Percentiles rank a stretch among this genome's conserved stretches.
Conservation (phyloP, 2,888 invertebrate species). For the Bruchidius siliquastri region DNA sequence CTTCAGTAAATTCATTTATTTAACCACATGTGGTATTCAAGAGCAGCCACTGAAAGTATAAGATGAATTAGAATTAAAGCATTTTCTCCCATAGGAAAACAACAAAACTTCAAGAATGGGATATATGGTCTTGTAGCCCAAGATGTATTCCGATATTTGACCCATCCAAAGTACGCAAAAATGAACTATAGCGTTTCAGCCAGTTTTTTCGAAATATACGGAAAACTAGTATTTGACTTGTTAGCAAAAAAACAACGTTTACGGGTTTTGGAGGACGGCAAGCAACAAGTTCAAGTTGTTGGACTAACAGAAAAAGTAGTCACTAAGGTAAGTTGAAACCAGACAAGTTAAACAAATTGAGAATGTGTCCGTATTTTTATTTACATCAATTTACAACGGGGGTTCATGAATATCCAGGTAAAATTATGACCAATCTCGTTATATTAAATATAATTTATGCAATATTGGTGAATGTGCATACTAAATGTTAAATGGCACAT, state of each 20-base stretch:
- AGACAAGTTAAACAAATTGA: no score
- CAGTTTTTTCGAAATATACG: conserved; percentile 99
- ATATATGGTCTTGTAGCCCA: conserved; percentile 97
- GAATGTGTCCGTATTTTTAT: no score
- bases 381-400: no score
- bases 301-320: conserved; percentile 91
- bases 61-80: no score
- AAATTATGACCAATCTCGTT: no score
- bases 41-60: no score
- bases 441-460: no score
- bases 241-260: conserved; percentile 89
- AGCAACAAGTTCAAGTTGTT: conserved; percentile 95
- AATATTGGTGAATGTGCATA: no score
- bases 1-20: no score
- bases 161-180: conserved; percentile 69
- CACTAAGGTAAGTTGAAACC: conserved; percentile 19
- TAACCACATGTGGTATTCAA: no score
- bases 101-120: conserved; percentile 83
- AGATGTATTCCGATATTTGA: conserved; percentile 72
- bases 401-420: no score
- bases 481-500: no score
- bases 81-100: conserved; percentile 25
- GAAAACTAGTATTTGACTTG: conserved; percentile 88
- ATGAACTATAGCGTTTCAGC: conserved; percentile 85
- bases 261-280: conserved; percentile 93